phyloP scores from a whole-genome alignment of 53 echinoderm and acorn worm species.

The Astropecten irregularis region DNA sequence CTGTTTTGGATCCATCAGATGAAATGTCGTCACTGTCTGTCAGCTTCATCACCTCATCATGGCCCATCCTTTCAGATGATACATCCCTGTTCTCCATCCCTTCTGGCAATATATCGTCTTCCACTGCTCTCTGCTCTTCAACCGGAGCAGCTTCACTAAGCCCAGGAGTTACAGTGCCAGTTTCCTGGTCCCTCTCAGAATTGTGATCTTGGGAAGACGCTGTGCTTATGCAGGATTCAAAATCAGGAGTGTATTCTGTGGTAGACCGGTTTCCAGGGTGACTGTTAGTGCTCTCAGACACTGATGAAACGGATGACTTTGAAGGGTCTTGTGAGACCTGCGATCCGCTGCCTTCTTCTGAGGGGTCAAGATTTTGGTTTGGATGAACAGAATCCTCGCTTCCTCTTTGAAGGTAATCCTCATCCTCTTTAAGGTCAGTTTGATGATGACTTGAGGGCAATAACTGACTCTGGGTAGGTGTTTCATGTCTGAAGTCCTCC shows the following conservation, averaged over 20 bases:
- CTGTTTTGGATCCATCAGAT: background rate
- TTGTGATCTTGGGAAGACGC: background rate
- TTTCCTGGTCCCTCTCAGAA: background rate
- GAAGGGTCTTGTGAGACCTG: background rate
- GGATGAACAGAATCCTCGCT: background rate
- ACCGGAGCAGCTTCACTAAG: no score
- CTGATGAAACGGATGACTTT: background rate
- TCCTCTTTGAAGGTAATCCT: background rate
- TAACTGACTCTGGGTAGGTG: background rate
- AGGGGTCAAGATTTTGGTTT: background rate
- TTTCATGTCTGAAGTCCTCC: background rate
- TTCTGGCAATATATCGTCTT: no score
- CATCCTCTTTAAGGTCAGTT: background rate
- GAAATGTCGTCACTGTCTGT: no score
- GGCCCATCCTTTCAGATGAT: no score
- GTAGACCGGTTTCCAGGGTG: background rate
- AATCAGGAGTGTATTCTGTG: constrained; percentile 31
- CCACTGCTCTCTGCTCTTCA: no score
- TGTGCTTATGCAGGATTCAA: constrained; percentile 34
- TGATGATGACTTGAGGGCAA: background rate
- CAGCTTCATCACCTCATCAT: no score
- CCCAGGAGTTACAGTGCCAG: no score
- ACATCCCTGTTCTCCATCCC: no score
- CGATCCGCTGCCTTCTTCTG: background rate
- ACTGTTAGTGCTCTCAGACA: background rate